phyloP scores from a whole-genome alignment of 2,797 vertebrate species.

The Danio kyathit region DNA sequence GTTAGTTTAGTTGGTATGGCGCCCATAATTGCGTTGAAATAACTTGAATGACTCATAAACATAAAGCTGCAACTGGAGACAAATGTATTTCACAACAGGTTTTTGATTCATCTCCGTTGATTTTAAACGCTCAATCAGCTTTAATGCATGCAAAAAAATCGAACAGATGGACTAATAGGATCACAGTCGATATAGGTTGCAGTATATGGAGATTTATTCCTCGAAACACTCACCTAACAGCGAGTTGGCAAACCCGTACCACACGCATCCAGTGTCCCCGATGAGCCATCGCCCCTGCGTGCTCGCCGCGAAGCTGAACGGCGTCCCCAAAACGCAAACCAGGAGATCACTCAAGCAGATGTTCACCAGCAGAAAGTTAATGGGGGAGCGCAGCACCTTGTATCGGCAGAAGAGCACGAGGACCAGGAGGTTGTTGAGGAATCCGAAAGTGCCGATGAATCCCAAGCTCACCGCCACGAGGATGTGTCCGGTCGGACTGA shows the following conservation, averaged over 20 bases:
- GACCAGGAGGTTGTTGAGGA: conserved; percentile 82
- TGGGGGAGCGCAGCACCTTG: conserved; percentile 83
- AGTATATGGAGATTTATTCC: too few relatives aligned
- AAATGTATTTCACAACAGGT: too few relatives aligned
- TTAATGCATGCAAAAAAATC: background rate
- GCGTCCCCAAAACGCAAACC: conserved; percentile 84
- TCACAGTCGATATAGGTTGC: too few relatives aligned
- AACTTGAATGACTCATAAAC: too few relatives aligned
- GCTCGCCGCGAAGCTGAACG: conserved; percentile 87
- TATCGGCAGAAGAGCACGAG: conserved; percentile 82
- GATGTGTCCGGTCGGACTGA: conserved; percentile 79
- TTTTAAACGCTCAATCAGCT: too few relatives aligned
- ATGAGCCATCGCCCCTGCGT: conserved; percentile 85
- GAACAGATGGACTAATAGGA: too few relatives aligned
- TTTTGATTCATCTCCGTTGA: too few relatives aligned
- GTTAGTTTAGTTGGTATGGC: too few relatives aligned
- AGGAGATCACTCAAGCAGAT: conserved; percentile 86
- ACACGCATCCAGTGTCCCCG: conserved; percentile 81
- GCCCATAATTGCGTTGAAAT: too few relatives aligned
- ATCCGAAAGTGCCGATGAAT: conserved; percentile 79
- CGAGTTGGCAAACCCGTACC: conserved; percentile 86
- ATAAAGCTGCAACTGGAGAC: too few relatives aligned
- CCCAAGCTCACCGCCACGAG: conserved; percentile 81
- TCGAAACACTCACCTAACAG: conserved; percentile 82
- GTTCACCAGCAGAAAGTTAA: conserved; percentile 86